A percentile compares a stretch with the other conserved stretches of the same genome.
Conservation (phyloP, 2,113 vertebrate genomes). For the Myotis yumanensis region DNA sequence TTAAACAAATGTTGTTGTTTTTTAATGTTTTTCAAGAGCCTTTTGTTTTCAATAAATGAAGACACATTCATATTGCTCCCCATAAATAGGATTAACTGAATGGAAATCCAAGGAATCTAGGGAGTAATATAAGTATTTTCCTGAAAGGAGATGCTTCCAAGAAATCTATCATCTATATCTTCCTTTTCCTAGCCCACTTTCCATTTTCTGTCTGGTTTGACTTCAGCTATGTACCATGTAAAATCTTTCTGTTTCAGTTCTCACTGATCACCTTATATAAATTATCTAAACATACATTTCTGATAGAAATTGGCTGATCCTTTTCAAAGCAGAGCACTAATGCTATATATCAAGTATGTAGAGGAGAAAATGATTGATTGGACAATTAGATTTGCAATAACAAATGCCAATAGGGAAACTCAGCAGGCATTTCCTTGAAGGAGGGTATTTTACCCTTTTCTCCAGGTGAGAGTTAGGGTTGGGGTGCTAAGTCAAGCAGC, state of each 20-base stretch:
- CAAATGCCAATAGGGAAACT: background rate
- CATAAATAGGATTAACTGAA: background rate
- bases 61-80: background rate
- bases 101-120: background rate
- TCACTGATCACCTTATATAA: background rate
- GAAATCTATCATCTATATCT: background rate
- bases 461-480: background rate
- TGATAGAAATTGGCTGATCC: background rate
- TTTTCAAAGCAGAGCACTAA: background rate
- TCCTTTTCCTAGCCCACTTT: background rate
- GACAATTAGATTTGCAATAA: background rate
- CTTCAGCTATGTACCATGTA: background rate
- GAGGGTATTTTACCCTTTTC: background rate
- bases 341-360: background rate
- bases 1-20: background rate
- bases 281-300: background rate
- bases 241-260: background rate
- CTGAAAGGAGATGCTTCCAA: background rate
- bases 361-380: background rate
- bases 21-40: background rate
- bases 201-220: background rate
- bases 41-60: background rate
- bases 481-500: background rate
- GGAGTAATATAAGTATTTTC: background rate
- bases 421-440: background rate